Conservation (phyloP, 2,113 vertebrate species). For the Chionodraco myersi region DNA sequence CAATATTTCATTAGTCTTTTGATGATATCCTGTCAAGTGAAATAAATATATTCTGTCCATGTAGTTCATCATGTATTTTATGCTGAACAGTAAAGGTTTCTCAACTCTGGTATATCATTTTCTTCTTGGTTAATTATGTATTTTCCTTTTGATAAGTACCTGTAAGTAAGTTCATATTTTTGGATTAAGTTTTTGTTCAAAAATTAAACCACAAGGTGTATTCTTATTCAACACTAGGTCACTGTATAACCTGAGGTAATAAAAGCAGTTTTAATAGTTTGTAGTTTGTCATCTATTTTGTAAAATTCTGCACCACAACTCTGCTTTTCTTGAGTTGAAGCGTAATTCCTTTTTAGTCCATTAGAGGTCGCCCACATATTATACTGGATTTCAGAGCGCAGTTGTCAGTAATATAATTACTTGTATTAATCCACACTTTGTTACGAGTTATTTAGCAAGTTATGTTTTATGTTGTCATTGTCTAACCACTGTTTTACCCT, state of each 20-base stretch:
- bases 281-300: conserved; percentile 1
- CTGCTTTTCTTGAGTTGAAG: background rate
- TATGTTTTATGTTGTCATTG: background rate
- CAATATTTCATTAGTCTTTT: conserved; percentile 36
- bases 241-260: conserved; percentile 47
- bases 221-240: conserved; percentile 34
- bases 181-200: background rate
- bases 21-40: conserved; percentile 22
- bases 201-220: conserved; percentile 30
- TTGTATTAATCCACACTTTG: background rate
- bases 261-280: conserved; percentile 48
- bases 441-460: background rate
- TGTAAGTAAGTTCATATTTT: conserved; percentile 59
- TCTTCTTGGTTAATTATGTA: conserved; percentile 16
- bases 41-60: conserved; percentile 25
- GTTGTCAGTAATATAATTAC: background rate
- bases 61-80: conserved; percentile 42
- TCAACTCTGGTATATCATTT: conserved; percentile 43
- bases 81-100: conserved; percentile 36
- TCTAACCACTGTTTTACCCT: background rate
- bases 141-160: conserved; percentile 36
- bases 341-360: conserved; percentile 46
- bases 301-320: background rate
- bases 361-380: conserved; percentile 58
- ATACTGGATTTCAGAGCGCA: background rate